Evolutionary conservation across 1,140 invertebrate genomes (phyloP), one percentile per base, ranked within the genome.

Genomic region (Schlechtendalia chinensis): DNA sequence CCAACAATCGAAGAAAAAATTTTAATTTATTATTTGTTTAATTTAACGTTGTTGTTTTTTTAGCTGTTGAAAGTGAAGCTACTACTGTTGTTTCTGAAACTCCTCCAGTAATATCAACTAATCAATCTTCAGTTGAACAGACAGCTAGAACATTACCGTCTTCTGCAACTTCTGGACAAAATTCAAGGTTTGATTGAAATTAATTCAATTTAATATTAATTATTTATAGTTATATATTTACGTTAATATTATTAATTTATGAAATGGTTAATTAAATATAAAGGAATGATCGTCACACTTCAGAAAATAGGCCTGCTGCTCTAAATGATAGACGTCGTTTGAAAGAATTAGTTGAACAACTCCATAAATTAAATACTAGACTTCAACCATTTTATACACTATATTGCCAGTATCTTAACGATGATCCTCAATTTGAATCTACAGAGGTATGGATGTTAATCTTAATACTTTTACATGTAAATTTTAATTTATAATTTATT

Each of bases 311-410:
- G 29, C 12, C 58, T 1, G 5, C 10, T 27, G 22, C 17, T 50
- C 19, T 19, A 19, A 39, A 11, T 27, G 58, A 79, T 16, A 61
- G 75, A n/a, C 54, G 39, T 1, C 75, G 75, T 27, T 29, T 79
- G 16, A 79, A 5, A 32, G 56, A 79, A n/a, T 27, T 92, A 16
- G 85, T 92, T 69, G 88, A 89, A 67, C 86, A 87, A 82, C 86
- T 91, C 71, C 84, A 87, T 56, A 85, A 85, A n/a, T 87, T 91
- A 5, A 90, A 92, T 82, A 85, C 85, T n/a, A 87, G 90, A 69
- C 85, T 93, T 47, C 85, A 88, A 82, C 91, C 91, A 1, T 91
- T 90, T 81, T 84, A 92, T 82, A 87, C 89, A 81, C 87, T 87
- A 81, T 91, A 91, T 83, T 87, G 89, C 47, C 84, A 86, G 58